Base-by-base conservation (phyloP, 2,113 vertebrate species). In the Eira barbara region DNA sequence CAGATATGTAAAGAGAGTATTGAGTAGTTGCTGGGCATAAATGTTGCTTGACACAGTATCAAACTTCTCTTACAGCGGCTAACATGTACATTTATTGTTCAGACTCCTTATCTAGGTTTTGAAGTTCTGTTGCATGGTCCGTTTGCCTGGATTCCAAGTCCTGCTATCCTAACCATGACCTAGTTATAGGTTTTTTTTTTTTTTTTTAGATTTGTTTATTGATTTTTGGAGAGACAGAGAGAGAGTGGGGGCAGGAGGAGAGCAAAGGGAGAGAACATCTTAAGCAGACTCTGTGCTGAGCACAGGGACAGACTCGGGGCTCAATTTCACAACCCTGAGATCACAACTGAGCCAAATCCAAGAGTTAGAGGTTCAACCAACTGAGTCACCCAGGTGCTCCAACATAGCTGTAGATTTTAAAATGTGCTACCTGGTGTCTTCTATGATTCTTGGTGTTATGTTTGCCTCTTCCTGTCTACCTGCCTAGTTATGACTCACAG, bases 21-120 rank as follows among this genome's bases (percentile, higher is more conserved):
- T 71, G 42, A 80, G 36, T 69, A 88, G 84, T 42, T 90, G 42
- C 61, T 23, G 78, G 59, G 63, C 34, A 57, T 42, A 61, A 73
- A 34, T 78, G 55, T 23, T 80, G 52, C 25, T 61, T 55, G 73
- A 45, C 49, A 80, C 34, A 90, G 17, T 78, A n/a, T 34, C 47
- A 76, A 39, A 4, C 27, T 89, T 79, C 49, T 42, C 52, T 91
- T 80, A 36, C 1, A 86, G n/a, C 4, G 45, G 45, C 55, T 90
- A 59, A 81, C 29, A 18, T 73, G 12, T 71, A 55, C 29, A 42
- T 78, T 80, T 80, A 47, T 81, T 81, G 39, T 81, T 81, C 45
- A 91, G 36, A 91, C 55, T 57, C 36, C 36, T 91, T 85, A 55
- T 29, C 42, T 86, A 73, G n/a, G 63, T 94, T 96, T 94, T 63